These are phyloP conservation scores for Mesorhabditis spiculigera DNA, from an alignment of 2,888 invertebrate genomes.

Conservation along the genomic window DNA sequence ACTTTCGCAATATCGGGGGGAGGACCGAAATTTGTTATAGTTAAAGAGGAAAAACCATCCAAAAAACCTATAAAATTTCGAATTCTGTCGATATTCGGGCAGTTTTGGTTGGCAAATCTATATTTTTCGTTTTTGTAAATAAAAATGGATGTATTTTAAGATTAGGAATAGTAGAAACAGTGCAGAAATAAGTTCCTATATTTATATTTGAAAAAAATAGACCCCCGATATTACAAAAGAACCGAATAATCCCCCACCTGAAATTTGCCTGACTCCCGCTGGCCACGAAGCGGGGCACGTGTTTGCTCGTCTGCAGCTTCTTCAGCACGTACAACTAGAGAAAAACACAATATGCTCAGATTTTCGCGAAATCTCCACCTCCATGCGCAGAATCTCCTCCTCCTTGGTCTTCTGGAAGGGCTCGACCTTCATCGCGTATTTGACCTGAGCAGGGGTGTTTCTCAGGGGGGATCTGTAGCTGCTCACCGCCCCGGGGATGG, in stretches of 20 bases:
- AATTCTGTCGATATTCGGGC: too few species aligned
- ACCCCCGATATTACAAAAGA: too few species aligned
- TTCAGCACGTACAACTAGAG: slow-evolving; percentile 31
- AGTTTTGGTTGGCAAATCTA: too few species aligned
- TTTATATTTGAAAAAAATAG: too few species aligned
- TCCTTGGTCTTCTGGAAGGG: slow-evolving; percentile 41
- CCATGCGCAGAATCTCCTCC: slow-evolving; percentile 52
- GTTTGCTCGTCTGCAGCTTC: slow-evolving; percentile 31
- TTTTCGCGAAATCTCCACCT: slow-evolving; percentile 20
- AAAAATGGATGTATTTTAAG: too few species aligned
- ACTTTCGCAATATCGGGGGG: too few species aligned
- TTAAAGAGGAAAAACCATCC: too few species aligned
- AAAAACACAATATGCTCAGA: neutral
- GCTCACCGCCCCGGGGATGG: neutral
- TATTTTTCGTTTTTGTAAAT: too few species aligned
- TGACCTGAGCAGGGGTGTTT: neutral
- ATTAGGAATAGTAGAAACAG: too few species aligned
- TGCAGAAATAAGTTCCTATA: too few species aligned
- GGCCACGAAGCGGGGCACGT: neutral
- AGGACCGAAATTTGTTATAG: too few species aligned
- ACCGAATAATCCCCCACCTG: neutral
- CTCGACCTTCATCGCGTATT: slow-evolving; percentile 46
- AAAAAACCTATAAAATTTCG: too few species aligned
- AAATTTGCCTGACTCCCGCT: neutral
- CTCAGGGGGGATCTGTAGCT: neutral